Base-by-base conservation (phyloP, 2,797 vertebrate genomes). In the Avahi laniger region DNA sequence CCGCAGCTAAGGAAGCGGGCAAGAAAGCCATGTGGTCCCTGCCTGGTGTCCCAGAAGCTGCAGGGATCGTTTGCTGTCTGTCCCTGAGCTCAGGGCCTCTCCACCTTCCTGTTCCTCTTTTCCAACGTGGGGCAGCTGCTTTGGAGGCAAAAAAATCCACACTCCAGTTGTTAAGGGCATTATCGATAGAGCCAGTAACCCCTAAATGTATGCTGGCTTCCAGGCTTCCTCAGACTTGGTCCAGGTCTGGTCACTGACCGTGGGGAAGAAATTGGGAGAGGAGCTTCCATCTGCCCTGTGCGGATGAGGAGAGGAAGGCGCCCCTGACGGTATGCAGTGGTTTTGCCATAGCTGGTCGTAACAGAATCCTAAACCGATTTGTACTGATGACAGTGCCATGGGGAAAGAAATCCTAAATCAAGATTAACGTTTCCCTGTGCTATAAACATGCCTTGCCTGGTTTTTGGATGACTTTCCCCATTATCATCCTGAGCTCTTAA, bases 401-500 rank as follows among this genome's bases (percentile, higher is more conserved):
- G 63, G 65, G 33, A 80, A 72, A 69, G 22, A 80, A 30, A 54
- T 83, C 54, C 22, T 6, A 8, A 61, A 26, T 63, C 57, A 72
- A 59, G 75, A 81, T 69, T 48, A 28, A 7, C 33, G 59, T 82
- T 89, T 82, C 81, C 70, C 79, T 75, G 30, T 63, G 33, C 87
- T 63, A 12, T n/a, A 78, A 63, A 87, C 46, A 30, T 35, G 43
- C 50, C 80, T 95, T 84, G 17, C 72, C 79, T 52, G 30, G 35
- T 38, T 95, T 86, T 97, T 97, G 94, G 82, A 94, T 97, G 96
- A 84, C 96, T 96, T 92, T 79, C 17, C 61, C 41, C 28, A 84
- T 94, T 90, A 95, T 98, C 81, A 97, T 98, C 97, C 95, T 97
- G 96, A 7, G 54, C 97, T 97, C 92, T 98, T 97, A 97, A 97